Percentiles rank a stretch among this genome's conserved stretches.
Conservation (phyloP, 92 coral and sea anemone species). For the Muricea muricata region DNA sequence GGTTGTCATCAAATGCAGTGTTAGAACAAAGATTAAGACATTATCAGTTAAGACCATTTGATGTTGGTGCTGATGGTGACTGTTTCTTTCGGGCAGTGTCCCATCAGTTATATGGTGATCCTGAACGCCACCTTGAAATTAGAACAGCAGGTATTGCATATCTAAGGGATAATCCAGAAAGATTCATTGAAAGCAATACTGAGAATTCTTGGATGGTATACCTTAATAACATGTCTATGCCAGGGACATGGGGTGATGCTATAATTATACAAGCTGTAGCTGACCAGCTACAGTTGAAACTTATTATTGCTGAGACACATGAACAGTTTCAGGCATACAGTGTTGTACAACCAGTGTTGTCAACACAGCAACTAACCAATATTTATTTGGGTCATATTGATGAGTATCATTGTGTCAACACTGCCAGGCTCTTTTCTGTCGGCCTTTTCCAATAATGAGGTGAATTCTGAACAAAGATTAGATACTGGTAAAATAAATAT, state of each 20-base stretch:
- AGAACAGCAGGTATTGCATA: background rate
- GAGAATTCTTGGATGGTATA: background rate
- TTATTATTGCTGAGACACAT: background rate
- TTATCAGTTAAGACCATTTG: conserved; percentile 43
- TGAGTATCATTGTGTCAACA: conserved; percentile 47
- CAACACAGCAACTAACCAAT: conserved; percentile 12
- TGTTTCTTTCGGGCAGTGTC: background rate
- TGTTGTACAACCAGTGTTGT: background rate
- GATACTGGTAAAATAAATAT: background rate
- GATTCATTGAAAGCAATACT: background rate
- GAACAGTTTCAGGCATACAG: background rate
- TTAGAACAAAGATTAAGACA: conserved; percentile 43
- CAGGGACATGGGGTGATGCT: background rate
- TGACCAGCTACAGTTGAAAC: background rate
- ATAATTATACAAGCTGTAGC: background rate
- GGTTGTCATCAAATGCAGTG: conserved; percentile 8
- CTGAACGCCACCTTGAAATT: background rate
- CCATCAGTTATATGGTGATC: background rate
- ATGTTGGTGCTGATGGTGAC: conserved; percentile 8
- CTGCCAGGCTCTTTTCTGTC: conserved; percentile 24
- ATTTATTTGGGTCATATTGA: conserved; percentile 43
- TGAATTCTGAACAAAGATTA: background rate
- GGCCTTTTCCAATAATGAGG: background rate
- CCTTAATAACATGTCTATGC: background rate
- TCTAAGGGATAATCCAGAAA: background rate